Evolutionary conservation across 2,113 vertebrate genomes (phyloP), one percentile per base, ranked within the genome.

Genomic region (Sylvietta virens): DNA sequence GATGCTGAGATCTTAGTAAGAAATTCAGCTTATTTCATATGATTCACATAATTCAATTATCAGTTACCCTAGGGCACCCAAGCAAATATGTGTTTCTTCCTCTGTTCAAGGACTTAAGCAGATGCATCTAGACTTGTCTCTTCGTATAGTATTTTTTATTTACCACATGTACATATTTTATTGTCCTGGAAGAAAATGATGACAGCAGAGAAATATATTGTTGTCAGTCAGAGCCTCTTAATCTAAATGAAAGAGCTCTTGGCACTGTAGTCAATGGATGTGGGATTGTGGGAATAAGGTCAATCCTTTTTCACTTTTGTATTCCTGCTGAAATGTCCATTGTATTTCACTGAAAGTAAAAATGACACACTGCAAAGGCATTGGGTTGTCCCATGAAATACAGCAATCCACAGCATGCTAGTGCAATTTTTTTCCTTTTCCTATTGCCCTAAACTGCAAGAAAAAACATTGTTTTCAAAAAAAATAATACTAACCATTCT

Each of bases 281-380:
- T 72, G 66, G 57, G 76, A 87, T 40, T 88, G 82, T 73, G 87
- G 82, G 88, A 94, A 89, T 79, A 92, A 95, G 88, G 85, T 79
- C 86, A 93, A 56, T 93, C 60, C 58, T 93, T 92, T 94, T 78
- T 84, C 57, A 76, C 45, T 92, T 95, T 72, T 95, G 65, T 71
- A 62, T 94, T 95, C 67, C 60, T 96, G 79, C n/a, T 95, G 94
- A 95, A 95, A 95, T 72, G 61, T 74, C 78, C 81, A 92, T 95
- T 97, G 83, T 95, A 51, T 91, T 96, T 92, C 78, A 62, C 65
- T 83, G 83, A 76, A 96, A 96, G 71, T 96, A 80, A 91, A 96
- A 91, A 92, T 76, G 79, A 64, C 86, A 86, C 57, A 89, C 81
- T 79, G 86, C 64, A 94, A 92, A 95, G 69, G 40, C 61, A 71